Evolutionary conservation across 1,140 invertebrate genomes (phyloP).

Genomic region (Camponotus vicinus): DNA sequence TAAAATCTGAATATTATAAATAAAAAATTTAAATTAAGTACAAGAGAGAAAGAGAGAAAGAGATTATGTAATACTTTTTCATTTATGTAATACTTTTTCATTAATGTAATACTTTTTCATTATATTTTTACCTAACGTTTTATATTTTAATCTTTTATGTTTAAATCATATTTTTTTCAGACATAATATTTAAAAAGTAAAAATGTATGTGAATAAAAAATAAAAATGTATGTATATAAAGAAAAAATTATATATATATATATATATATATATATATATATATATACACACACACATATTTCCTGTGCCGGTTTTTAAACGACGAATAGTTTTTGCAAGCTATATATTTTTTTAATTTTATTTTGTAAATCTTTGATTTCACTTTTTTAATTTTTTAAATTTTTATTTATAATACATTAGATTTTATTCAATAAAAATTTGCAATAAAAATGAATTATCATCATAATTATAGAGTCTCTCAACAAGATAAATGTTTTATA

Average conservation of each 20-base stretch:
- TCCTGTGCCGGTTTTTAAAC: background rate
- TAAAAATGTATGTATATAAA: background rate
- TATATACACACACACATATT: background rate
- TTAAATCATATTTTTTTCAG: background rate
- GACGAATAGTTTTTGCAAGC: background rate
- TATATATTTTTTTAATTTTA: background rate
- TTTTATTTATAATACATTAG: background rate
- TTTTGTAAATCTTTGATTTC: background rate
- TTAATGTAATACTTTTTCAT: background rate
- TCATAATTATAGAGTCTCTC: background rate
- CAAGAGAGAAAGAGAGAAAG: too few relatives aligned
- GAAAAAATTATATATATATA: background rate
- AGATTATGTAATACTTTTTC: background rate
- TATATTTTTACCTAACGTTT: background rate
- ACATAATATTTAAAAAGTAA: background rate
- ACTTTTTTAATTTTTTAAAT: background rate
- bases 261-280: too few relatives aligned
- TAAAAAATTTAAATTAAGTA: background rate
- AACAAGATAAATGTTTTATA: background rate
- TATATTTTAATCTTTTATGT: background rate
- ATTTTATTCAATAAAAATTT: slow-evolving; percentile 1
- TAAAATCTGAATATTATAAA: background rate
- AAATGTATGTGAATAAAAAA: background rate
- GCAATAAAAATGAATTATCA: background rate
- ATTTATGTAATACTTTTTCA: background rate